Evolutionary conservation across 1,140 invertebrate species (phyloP).

Genomic region (Geopemphigus sp.): DNA sequence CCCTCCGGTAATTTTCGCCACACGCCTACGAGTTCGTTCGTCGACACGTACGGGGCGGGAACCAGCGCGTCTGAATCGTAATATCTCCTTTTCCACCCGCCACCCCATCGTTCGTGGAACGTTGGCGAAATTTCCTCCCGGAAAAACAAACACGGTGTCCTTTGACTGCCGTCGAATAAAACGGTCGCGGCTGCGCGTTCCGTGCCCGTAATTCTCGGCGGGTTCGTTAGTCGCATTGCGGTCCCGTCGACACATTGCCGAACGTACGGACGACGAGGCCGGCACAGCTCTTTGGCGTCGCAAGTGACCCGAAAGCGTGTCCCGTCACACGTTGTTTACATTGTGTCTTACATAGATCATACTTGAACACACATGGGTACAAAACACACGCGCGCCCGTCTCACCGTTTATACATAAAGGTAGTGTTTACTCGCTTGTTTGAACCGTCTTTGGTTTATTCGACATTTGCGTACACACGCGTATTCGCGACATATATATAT

Average conservation of each 20-base stretch:
- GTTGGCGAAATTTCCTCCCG: background rate
- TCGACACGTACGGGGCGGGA: background rate
- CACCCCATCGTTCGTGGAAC: too few species aligned
- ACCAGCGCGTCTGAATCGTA: too few species aligned
- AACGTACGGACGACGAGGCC: background rate
- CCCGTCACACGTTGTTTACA: constrained; percentile 2
- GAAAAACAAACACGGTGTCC: constrained; percentile 17
- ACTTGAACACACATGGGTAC: background rate
- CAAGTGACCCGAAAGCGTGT: constrained; percentile 35
- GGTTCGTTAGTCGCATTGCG: constrained; percentile 33
- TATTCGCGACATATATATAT: background rate
- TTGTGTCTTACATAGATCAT: constrained; percentile 21
- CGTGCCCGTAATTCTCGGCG: background rate
- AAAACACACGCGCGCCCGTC: too few species aligned
- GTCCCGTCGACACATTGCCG: background rate
- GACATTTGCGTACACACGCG: background rate
- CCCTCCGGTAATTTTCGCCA: too few species aligned
- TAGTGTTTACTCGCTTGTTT: background rate
- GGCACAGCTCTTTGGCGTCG: background rate
- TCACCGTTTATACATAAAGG: too few species aligned
- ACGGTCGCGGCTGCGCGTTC: background rate
- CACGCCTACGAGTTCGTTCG: too few species aligned
- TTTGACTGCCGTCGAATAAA: background rate
- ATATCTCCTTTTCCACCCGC: too few species aligned
- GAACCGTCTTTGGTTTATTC: background rate